These are phyloP conservation scores for Eulithis testata DNA, from an alignment of 2,888 invertebrate species.

Conservation along the genomic window DNA sequence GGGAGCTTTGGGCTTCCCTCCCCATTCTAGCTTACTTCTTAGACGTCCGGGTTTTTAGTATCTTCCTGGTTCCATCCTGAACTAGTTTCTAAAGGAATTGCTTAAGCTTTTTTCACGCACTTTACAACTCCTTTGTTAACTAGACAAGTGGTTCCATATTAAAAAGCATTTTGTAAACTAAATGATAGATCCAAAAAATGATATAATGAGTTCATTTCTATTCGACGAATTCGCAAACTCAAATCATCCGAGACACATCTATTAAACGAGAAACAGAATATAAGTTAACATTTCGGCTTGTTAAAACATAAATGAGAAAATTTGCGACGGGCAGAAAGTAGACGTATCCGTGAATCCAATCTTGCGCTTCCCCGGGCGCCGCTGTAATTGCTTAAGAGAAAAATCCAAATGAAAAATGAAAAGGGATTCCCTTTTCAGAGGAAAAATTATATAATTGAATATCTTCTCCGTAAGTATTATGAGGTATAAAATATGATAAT, in stretches of 20 bases:
- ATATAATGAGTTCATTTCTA: slow-evolving; percentile 39
- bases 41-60: too few relatives aligned
- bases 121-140: too few relatives aligned
- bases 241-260: slow-evolving; percentile 67
- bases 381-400: slow-evolving; percentile 83
- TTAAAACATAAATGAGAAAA: slow-evolving; percentile 78
- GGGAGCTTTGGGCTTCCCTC: too few relatives aligned
- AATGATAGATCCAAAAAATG: not conserved
- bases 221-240: slow-evolving; percentile 31
- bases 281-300: slow-evolving; percentile 78
- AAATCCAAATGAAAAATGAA: slow-evolving; percentile 85
- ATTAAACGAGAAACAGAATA: slow-evolving; percentile 77
- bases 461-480: slow-evolving; percentile 83
- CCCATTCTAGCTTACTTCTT: too few relatives aligned
- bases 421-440: slow-evolving; percentile 82
- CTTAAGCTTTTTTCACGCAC: too few relatives aligned
- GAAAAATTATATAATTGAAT: slow-evolving; percentile 85
- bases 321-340: slow-evolving; percentile 54
- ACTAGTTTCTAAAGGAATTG: too few relatives aligned
- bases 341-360: slow-evolving; percentile 70
- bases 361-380: slow-evolving; percentile 70
- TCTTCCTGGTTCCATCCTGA: too few relatives aligned
- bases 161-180: not conserved
- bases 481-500: slow-evolving; percentile 85
- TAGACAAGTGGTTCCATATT: too few relatives aligned